Evolutionary conservation across 2,113 vertebrate species (phyloP).

Genomic region (Phrynosoma blainvillii): DNA sequence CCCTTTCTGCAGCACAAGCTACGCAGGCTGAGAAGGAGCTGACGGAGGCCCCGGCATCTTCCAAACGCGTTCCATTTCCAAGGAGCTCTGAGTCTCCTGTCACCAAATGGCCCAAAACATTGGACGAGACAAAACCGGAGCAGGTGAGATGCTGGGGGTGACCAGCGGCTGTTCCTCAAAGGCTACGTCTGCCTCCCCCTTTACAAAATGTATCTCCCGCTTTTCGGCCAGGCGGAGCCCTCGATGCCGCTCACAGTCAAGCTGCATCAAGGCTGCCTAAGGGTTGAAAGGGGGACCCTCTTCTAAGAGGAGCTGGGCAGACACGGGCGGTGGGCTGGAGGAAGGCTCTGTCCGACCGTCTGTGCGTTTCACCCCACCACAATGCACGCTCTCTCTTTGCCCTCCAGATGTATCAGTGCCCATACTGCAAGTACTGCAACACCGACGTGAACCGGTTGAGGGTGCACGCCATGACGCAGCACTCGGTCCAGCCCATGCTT

Average conservation of each 20-base stretch:
- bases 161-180: neutral
- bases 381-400: neutral
- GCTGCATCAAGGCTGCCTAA: neutral
- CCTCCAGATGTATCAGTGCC: conserved; percentile 95
- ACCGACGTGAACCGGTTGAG: conserved; percentile 93
- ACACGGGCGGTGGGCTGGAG: conserved; percentile 4
- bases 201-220: neutral
- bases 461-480: conserved; percentile 98
- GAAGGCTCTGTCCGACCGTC: neutral
- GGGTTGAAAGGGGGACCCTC: no score
- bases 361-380: neutral
- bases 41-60: conserved; percentile 84
- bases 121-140: conserved; percentile 89
- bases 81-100: conserved; percentile 85
- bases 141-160: conserved; percentile 83
- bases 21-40: conserved; percentile 88
- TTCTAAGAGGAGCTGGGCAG: no score
- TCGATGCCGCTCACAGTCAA: neutral
- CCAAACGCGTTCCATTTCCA: conserved; percentile 87
- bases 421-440: conserved; percentile 98
- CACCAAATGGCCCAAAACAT: conserved; percentile 89
- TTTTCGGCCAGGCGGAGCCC: neutral
- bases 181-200: neutral
- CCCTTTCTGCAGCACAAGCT: conserved; percentile 78
- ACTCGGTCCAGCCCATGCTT: conserved; percentile 96